Conservation (phyloP, 1,140 invertebrate genomes). For the Rhopalosiphum maidis region DNA sequence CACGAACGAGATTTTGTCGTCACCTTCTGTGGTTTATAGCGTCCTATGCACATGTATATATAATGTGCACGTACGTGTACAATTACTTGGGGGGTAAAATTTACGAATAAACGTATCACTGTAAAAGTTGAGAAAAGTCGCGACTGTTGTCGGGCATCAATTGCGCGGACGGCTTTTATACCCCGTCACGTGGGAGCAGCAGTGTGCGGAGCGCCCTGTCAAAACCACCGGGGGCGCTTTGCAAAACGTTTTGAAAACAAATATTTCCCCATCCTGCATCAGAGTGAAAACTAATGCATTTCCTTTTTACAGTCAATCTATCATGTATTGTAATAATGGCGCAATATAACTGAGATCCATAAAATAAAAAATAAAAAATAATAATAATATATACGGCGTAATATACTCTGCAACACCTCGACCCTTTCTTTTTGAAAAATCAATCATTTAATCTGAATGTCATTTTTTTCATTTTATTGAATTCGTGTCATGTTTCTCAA, state of each 20-base stretch:
- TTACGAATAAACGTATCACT: background rate
- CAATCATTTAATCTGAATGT: background rate
- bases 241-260: slow-evolving; percentile 41
- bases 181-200: background rate
- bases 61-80: background rate
- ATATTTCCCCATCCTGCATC: background rate
- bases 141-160: slow-evolving; percentile 7
- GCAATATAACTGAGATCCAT: background rate
- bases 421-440: background rate
- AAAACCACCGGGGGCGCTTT: slow-evolving; percentile 38
- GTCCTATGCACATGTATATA: background rate
- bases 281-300: background rate
- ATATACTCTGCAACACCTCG: background rate
- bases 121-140: background rate
- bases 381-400: background rate
- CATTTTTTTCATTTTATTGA: background rate
- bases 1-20: background rate
- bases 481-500: background rate
- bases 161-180: slow-evolving; percentile 8
- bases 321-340: background rate
- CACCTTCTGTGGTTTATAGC: background rate
- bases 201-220: background rate
- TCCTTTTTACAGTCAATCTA: slow-evolving; percentile 31
- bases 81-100: background rate
- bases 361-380: background rate